Conservation (phyloP, 2,888 invertebrate genomes). For the Cryptus armator region DNA sequence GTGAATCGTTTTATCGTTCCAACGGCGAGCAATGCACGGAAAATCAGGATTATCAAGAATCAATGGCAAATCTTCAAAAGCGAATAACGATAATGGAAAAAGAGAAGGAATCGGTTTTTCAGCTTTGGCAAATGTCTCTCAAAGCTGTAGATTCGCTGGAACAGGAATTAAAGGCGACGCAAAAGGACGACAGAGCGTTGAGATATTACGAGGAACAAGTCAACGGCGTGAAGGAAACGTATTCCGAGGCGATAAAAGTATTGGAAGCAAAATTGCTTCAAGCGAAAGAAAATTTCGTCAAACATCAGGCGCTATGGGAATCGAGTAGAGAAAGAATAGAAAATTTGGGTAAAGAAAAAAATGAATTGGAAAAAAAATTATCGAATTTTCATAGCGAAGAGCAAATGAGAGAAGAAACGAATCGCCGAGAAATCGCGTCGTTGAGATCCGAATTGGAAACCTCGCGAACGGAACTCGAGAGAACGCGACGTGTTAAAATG, state of each 20-base stretch:
- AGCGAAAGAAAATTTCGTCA: constrained; percentile 85
- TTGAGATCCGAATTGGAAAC: constrained; percentile 61
- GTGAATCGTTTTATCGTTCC: constrained; percentile 72
- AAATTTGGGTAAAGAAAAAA: constrained; percentile 84
- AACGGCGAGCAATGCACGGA: constrained; percentile 72
- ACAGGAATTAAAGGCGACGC: constrained; percentile 87
- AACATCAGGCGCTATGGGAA: constrained; percentile 79
- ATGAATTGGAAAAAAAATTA: constrained; percentile 84
- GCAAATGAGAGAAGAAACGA: constrained; percentile 73
- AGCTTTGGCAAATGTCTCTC: constrained; percentile 89
- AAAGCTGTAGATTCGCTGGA: constrained; percentile 89
- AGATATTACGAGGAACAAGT: constrained; percentile 79
- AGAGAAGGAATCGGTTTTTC: constrained; percentile 89
- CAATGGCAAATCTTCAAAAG: constrained; percentile 79
- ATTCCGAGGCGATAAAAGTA: constrained; percentile 86
- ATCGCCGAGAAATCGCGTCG: constrained; percentile 72
- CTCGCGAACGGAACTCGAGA: constrained; percentile 79
- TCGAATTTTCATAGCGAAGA: constrained; percentile 69
- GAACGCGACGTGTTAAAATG: constrained; percentile 72
- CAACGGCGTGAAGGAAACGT: constrained; percentile 83
- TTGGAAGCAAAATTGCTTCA: constrained; percentile 87
- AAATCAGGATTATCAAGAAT: constrained; percentile 66
- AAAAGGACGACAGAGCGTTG: constrained; percentile 70
- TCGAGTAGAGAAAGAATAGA: constrained; percentile 86
- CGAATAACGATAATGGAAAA: constrained; percentile 78